Evolutionary conservation across 2,797 vertebrate genomes (phyloP).

Genomic region (Hemitrygon akajei): DNA sequence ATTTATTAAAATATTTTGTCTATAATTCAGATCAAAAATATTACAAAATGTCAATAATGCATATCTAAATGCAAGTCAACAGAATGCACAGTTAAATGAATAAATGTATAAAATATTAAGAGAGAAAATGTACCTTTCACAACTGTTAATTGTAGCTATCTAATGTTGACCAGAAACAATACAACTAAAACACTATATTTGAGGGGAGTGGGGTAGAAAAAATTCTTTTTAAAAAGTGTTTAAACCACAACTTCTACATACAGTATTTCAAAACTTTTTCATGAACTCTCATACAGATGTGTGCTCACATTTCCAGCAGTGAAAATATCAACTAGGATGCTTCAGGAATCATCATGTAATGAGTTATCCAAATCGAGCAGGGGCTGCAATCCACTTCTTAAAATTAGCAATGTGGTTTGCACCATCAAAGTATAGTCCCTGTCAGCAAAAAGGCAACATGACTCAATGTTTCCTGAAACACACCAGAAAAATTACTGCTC

Average conservation of each 20-base stretch:
- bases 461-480: not conserved
- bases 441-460: not conserved
- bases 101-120: not conserved
- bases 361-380: not conserved
- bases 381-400: not conserved
- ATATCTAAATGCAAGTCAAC: not conserved
- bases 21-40: not conserved
- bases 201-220: not conserved
- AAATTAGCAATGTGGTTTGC: not conserved
- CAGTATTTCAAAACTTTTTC: slow-evolving; percentile 19
- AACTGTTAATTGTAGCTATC: not conserved
- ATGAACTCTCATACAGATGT: not conserved
- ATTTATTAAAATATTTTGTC: not conserved
- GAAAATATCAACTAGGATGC: not conserved
- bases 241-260: not conserved
- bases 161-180: not conserved
- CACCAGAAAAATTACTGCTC: not conserved
- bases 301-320: not conserved
- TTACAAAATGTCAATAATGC: not conserved
- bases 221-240: not conserved
- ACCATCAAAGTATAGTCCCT: not conserved
- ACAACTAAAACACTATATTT: not conserved
- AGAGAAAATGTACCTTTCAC: not conserved
- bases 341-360: not conserved
- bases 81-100: not conserved